Percentiles rank a stretch among this genome's conserved stretches.
These are phyloP conservation scores for Patella ulyssiponensis DNA, from an alignment of 2,888 invertebrate genomes.

Conservation along the genomic window DNA sequence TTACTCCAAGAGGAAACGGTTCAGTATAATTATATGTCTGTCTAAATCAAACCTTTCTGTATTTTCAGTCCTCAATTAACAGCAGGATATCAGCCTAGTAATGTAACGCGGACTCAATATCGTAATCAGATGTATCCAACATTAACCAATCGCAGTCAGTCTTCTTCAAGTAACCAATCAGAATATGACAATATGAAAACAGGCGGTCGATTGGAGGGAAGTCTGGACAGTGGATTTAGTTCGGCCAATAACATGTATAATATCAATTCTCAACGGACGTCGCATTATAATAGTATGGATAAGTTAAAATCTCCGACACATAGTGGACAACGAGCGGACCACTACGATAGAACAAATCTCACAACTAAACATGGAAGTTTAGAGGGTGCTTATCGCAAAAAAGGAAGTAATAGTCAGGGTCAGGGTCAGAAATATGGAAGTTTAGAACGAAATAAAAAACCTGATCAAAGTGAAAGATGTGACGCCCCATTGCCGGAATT, in stretches of 20 bases:
- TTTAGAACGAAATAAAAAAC: slow-evolving; percentile 52
- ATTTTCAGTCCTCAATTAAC: slow-evolving; percentile 52
- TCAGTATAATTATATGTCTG: no score
- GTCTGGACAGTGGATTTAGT: slow-evolving; percentile 58
- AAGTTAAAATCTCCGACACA: slow-evolving; percentile 58
- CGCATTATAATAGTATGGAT: slow-evolving; percentile 66
- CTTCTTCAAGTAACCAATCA: slow-evolving; percentile 54
- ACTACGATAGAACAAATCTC: slow-evolving; percentile 40
- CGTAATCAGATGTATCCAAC: slow-evolving; percentile 70
- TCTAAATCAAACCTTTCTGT: not conserved
- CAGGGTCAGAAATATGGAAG: slow-evolving; percentile 46
- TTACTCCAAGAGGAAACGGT: no score
- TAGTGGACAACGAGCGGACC: slow-evolving; percentile 10
- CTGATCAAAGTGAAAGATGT: slow-evolving; percentile 40
- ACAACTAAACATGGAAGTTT: slow-evolving; percentile 62
- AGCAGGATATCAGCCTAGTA: slow-evolving; percentile 59
- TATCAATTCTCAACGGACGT: slow-evolving; percentile 71
- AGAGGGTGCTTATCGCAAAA: slow-evolving; percentile 58
- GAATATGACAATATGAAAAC: slow-evolving; percentile 63
- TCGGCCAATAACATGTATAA: slow-evolving; percentile 71
- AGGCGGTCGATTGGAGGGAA: slow-evolving; percentile 43
- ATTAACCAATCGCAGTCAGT: slow-evolving; percentile 48
- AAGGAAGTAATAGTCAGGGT: not conserved
- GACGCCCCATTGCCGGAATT: slow-evolving; percentile 41
- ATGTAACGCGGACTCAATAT: slow-evolving; percentile 68